These are phyloP conservation scores for Dolomedes plantarius DNA, from an alignment of 2,888 invertebrate genomes.

Conservation along the genomic window DNA sequence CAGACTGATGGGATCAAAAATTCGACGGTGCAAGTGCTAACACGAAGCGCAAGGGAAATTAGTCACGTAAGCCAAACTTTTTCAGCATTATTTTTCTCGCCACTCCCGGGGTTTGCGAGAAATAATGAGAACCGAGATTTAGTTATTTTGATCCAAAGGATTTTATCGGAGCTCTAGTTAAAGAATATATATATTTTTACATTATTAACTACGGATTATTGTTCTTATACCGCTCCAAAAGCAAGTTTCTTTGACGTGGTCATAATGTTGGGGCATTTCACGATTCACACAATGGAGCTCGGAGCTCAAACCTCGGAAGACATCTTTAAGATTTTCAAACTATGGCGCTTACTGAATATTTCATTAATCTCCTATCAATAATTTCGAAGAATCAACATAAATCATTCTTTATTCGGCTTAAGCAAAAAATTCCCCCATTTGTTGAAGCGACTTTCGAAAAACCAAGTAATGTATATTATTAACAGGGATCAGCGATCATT, in stretches of 20 bases:
- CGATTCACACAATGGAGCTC: neutral
- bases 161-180: constrained; percentile 33
- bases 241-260: neutral
- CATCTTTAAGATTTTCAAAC: neutral
- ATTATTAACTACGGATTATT: constrained; percentile 66
- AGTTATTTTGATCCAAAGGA: constrained; percentile 35
- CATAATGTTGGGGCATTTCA: neutral
- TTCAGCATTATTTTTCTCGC: constrained; percentile 8
- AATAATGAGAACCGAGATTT: constrained; percentile 65
- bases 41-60: constrained; percentile 50
- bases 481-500: too few species aligned
- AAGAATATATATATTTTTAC: constrained; percentile 48
- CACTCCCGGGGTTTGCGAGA: constrained; percentile 34
- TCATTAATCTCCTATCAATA: constrained; percentile 11
- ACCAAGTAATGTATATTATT: too few species aligned
- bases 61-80: constrained; percentile 47
- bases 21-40: constrained; percentile 25
- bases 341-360: neutral
- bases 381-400: neutral
- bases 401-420: neutral
- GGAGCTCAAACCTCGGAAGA: constrained; percentile 7
- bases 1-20: constrained; percentile 51
- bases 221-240: neutral
- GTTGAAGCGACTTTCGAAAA: too few species aligned
- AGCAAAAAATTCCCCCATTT: too few species aligned